phyloP scores from a whole-genome alignment of 2,888 invertebrate species.

The Macrosiphum euphorbiae region DNA sequence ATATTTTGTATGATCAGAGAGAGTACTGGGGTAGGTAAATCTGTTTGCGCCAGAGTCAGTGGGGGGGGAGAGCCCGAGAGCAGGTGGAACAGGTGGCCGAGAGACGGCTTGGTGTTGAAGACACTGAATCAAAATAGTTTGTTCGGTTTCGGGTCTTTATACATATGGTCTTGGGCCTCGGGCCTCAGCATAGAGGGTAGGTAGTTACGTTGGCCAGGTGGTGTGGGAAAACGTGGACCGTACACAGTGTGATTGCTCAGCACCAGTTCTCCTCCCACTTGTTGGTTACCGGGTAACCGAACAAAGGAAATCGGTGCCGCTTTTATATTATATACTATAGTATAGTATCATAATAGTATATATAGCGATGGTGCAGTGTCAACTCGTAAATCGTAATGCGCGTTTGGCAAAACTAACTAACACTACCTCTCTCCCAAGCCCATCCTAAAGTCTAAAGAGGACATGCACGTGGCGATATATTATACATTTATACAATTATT shows the following conservation, averaged over 20 bases:
- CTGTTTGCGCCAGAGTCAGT: neutral
- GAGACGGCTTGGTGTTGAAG: neutral
- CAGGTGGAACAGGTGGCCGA: neutral
- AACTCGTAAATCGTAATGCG: neutral
- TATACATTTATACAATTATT: neutral
- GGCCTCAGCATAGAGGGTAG: neutral
- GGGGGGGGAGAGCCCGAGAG: neutral
- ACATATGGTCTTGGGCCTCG: neutral
- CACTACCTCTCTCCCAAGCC: neutral
- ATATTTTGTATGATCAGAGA: neutral
- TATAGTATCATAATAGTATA: neutral
- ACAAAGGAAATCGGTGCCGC: neutral
- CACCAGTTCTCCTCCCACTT: neutral
- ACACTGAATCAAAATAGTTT: neutral
- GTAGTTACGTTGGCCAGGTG: neutral
- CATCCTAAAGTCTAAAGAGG: fast-evolving
- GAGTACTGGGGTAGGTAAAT: neutral
- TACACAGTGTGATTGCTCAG: neutral
- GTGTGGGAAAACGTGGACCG: neutral
- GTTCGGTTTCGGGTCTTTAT: neutral
- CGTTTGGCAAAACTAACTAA: neutral
- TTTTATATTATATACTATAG: too few relatives aligned
- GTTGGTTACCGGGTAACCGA: neutral
- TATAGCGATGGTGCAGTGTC: neutral
- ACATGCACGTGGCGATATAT: neutral